Conservation (phyloP, 2,797 vertebrate species). For the Gastrophryne carolinensis region DNA sequence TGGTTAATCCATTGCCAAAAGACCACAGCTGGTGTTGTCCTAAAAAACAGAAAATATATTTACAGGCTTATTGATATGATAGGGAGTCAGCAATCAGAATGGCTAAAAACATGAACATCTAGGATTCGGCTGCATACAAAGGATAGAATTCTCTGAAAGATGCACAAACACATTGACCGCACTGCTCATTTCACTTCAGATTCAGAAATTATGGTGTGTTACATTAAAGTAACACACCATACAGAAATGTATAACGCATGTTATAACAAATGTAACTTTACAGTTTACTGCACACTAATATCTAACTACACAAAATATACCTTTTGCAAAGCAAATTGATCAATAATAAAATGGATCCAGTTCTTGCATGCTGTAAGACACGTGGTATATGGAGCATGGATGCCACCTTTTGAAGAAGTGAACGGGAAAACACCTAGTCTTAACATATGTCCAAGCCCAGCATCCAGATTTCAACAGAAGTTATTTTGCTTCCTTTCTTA, state of each 20-base stretch:
- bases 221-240: not conserved
- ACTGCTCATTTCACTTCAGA: not conserved
- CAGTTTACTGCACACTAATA: no score
- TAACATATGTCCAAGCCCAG: no score
- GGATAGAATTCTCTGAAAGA: not conserved
- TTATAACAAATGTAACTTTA: not conserved
- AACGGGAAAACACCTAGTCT: no score
- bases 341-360: no score
- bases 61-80: not conserved
- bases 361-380: no score
- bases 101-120: slow-evolving; percentile 11
- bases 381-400: no score
- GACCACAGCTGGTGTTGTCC: slow-evolving; percentile 91
- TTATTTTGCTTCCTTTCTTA: no score
- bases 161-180: not conserved
- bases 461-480: no score
- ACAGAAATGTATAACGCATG: not conserved
- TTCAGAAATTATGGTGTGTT: not conserved
- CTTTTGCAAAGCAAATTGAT: no score
- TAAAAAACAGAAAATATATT: slow-evolving; percentile 60
- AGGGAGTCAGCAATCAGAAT: not conserved
- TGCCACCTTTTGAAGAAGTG: no score
- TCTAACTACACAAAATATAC: no score
- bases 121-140: not conserved
- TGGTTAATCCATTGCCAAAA: slow-evolving; percentile 99